Base-by-base conservation (phyloP, 1,140 invertebrate genomes). In the Apis cerana region DNA sequence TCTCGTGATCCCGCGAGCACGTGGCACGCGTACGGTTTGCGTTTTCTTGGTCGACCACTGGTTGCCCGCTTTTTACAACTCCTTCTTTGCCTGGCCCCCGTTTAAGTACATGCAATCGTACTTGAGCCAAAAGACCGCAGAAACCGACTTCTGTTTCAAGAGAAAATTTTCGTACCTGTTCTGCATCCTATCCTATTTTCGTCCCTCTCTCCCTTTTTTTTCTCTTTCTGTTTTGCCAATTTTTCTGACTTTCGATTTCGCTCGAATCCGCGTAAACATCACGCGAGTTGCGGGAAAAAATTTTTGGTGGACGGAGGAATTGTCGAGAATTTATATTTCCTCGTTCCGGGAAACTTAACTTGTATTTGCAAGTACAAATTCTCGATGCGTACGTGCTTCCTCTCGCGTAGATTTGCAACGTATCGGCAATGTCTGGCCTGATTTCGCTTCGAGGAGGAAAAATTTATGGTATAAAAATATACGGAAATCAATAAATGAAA, bases 61-160 rank as follows among this genome's bases (percentile, higher is more conserved):
- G 43, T 50, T 50, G 19, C 19, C 62, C 54, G 54, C 9, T 77
- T 82, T 82, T 71, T 62, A 13, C 70, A 69, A 17, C 56, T 58
- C 48, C 64, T 43, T 13, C n/a, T 62, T 50, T 33, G 52, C 27
- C 62, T 11, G 33, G 64, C 23, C 59, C 50, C 74, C 64, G 74
- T 76, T 82, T 82, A 82, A 76, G 74, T 62, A 48, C 74, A 69
- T 56, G 80, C 80, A 82, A 82, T 82, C 80, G 48, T 56, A 52
- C 74, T 69, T 61, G 68, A 82, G 19, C 23, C 62, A 68, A 82
- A 82, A 67, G 54, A 21, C 33, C 43, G 23, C 64, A 74, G 80
- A 82, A 82, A 65, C 67, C 43, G 48, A 61, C 13, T 33, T 33
- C 2, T 21, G 50, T 69, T 62, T 48, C 7, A 17, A 56, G 54